These are phyloP conservation scores for Leptonema lineaticorne DNA, from an alignment of 1,140 invertebrate species.

Conservation along the genomic window DNA sequence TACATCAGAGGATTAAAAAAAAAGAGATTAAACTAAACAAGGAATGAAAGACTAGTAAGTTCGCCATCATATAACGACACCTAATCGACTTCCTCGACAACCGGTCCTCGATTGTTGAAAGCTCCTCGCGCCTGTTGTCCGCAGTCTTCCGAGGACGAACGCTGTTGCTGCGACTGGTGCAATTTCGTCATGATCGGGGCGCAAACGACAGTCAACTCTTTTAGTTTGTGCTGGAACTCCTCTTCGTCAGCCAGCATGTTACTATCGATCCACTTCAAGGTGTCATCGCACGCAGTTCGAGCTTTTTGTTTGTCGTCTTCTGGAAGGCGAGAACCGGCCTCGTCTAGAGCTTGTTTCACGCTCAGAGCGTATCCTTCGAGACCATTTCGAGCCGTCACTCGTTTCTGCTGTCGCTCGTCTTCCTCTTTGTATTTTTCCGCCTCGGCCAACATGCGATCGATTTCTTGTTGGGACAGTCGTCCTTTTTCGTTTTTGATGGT, in stretches of 20 bases:
- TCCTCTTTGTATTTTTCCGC: slow-evolving; percentile 61
- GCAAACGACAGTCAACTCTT: slow-evolving; percentile 57
- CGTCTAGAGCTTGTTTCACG: slow-evolving; percentile 45
- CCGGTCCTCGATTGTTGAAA: slow-evolving; percentile 55
- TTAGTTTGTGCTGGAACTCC: slow-evolving; percentile 62
- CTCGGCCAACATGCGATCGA: slow-evolving; percentile 66
- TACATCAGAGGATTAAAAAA: too few relatives aligned
- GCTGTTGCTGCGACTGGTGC: slow-evolving; percentile 31
- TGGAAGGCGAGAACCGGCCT: slow-evolving; percentile 33
- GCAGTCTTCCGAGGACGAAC: slow-evolving; percentile 42
- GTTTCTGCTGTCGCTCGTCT: slow-evolving; percentile 71
- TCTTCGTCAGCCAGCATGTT: slow-evolving; percentile 65
- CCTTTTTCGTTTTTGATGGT: slow-evolving; percentile 63
- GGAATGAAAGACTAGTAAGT: too few relatives aligned
- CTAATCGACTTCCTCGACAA: slow-evolving; percentile 75
- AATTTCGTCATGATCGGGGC: slow-evolving; percentile 55
- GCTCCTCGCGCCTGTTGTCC: slow-evolving; percentile 48
- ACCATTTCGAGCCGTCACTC: slow-evolving; percentile 59
- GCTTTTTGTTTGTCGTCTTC: slow-evolving; percentile 37
- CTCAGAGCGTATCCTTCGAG: slow-evolving; percentile 71
- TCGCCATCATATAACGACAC: too few relatives aligned
- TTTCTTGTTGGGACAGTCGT: slow-evolving; percentile 58
- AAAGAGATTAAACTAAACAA: too few relatives aligned
- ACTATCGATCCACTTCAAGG: slow-evolving; percentile 60
- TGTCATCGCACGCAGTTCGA: slow-evolving; percentile 50